Evolutionary conservation across 2,797 vertebrate species (phyloP).

Genomic region (Anabas testudineus): DNA sequence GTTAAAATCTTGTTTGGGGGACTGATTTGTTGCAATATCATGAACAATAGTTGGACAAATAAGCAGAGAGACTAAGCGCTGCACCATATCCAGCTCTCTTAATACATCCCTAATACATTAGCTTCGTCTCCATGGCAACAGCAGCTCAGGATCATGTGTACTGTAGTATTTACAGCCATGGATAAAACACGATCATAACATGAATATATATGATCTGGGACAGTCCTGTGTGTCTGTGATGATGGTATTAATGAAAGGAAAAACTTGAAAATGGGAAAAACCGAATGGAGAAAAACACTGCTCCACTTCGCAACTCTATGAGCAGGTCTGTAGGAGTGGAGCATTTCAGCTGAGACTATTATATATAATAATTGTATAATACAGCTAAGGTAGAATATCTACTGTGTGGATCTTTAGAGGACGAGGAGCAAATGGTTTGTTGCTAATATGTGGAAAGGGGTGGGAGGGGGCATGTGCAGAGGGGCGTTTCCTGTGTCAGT

Average conservation of each 20-base stretch:
- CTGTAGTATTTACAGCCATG: slow-evolving; percentile 4
- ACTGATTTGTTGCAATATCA: no score
- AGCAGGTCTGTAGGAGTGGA: slow-evolving; percentile 50
- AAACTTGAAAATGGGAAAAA: neutral
- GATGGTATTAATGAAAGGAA: neutral
- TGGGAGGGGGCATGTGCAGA: slow-evolving; percentile 62
- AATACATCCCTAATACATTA: neutral
- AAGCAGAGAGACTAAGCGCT: no score
- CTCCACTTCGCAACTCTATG: slow-evolving; percentile 47
- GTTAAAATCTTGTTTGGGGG: no score
- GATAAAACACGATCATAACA: neutral
- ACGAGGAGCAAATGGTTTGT: slow-evolving; percentile 59
- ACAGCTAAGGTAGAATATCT: slow-evolving; percentile 77
- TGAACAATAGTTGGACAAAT: no score
- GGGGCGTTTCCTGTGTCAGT: slow-evolving; percentile 77
- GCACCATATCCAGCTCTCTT: no score
- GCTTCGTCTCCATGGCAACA: neutral
- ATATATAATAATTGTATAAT: slow-evolving; percentile 76
- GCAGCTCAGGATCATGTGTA: slow-evolving; percentile 24
- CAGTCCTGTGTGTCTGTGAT: neutral
- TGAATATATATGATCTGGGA: neutral
- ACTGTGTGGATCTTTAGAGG: slow-evolving; percentile 78
- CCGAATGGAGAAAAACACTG: slow-evolving; percentile 5
- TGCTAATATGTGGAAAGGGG: slow-evolving; percentile 43
- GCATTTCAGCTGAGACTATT: slow-evolving; percentile 72